Percentiles rank a stretch among this genome's conserved stretches.
These are phyloP conservation scores for Notospermus geniculatus DNA, from an alignment of 1,140 invertebrate species.

Conservation along the genomic window DNA sequence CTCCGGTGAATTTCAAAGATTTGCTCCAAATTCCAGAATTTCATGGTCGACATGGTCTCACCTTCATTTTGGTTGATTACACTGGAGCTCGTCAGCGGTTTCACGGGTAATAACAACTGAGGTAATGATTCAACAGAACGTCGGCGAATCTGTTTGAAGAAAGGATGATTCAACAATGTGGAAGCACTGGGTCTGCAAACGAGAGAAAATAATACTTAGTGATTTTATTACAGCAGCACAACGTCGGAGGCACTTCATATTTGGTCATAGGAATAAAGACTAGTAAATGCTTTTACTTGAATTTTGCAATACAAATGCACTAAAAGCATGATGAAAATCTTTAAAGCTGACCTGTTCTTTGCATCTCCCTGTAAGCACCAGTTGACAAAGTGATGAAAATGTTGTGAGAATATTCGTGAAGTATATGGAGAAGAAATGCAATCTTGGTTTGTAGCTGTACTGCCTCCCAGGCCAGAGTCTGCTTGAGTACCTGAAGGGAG, in stretches of 20 bases:
- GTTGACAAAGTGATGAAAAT: slow-evolving; percentile 74
- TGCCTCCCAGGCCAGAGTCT: slow-evolving; percentile 47
- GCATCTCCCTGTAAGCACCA: slow-evolving; percentile 69
- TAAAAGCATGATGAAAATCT: too few species aligned
- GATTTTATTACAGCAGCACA: too few species aligned
- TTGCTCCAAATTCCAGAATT: background rate
- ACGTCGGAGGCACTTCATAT: too few species aligned
- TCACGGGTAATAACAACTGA: slow-evolving; percentile 59
- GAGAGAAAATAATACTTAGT: slow-evolving; percentile 17
- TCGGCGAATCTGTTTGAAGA: slow-evolving; percentile 65
- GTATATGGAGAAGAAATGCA: slow-evolving; percentile 40
- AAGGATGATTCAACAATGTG: slow-evolving; percentile 67
- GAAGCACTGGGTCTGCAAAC: slow-evolving; percentile 42
- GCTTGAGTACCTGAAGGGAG: slow-evolving; percentile 20
- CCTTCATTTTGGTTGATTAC: background rate
- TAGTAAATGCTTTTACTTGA: too few species aligned
- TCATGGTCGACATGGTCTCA: background rate
- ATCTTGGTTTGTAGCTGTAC: slow-evolving; percentile 44
- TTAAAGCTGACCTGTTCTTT: slow-evolving; percentile 64
- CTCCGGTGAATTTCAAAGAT: background rate
- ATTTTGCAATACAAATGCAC: too few species aligned
- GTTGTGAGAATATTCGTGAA: slow-evolving; percentile 66
- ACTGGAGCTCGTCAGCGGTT: slow-evolving; percentile 59
- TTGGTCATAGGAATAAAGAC: too few species aligned
- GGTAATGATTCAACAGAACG: slow-evolving; percentile 47